Evolutionary conservation across 2,888 invertebrate species (phyloP), one percentile per base, ranked within the genome.

Genomic region (Standfussiana lucernea): DNA sequence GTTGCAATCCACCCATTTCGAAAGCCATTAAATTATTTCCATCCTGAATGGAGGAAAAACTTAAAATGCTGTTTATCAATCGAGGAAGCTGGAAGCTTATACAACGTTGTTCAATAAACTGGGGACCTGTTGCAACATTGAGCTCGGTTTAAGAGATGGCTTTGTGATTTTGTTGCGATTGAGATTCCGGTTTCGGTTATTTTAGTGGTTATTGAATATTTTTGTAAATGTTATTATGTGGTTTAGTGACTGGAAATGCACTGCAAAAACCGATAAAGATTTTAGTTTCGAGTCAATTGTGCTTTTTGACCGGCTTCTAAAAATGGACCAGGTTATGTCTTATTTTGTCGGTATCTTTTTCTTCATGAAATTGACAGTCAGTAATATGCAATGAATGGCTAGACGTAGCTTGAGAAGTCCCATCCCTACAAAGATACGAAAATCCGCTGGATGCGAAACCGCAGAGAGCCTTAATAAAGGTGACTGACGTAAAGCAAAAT

Each of bases 31-130:
- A 83, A 83, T 86, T 86, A 83, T 86, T 72, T 73, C 28, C 42
- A 69, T 83, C 66, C 28, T 56, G 53, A 86, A 78, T 42, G 56
- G 56, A 62, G 53, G 72, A 83, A 78, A 86, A 83, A 69, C 62
- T 78, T 72, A 35, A 78, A 86, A 62, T 83, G 83, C 71, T 77
- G 83, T 78, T 83, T 83, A 85, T 85, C 83, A 83, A 82, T 83
- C 28, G 47, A 28, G 83, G 61, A 73, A 70, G 72, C 67, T 72
- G 59, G 53, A 68, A 85, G 62, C 62, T 85, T 85, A 69, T 67
- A 72, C 62, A 82, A 67, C 56, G 72, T 45, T 75, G 76, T 82
- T 71, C 72, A 59, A 68, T 83, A 82, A 70, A 86, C 64, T 74
- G 50, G 24, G n/a, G 42, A 83, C 86, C 83, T 83, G 83, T 83